Percentiles rank a stretch among this genome's conserved stretches.
Evolutionary conservation across 2,113 vertebrate genomes (phyloP).

Genomic region (Rattus norvegicus): DNA sequence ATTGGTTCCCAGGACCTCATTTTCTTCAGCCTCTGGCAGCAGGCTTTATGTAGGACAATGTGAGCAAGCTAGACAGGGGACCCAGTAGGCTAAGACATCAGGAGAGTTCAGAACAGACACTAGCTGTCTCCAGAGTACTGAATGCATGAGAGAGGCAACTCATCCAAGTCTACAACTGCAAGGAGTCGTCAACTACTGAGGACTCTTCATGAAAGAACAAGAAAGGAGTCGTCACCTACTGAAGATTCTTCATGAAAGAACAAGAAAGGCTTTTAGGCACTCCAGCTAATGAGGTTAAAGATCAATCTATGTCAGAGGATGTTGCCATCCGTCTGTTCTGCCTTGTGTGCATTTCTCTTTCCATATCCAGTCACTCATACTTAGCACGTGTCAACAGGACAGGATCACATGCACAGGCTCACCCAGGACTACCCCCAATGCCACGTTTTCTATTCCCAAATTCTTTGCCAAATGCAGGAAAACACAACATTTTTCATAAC

Average conservation of each 20-base stretch:
- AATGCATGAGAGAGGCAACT: slow-evolving; percentile 33
- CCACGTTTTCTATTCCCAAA: slow-evolving; percentile 22
- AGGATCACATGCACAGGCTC: neutral
- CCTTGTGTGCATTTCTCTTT: neutral
- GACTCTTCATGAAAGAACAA: too few relatives aligned
- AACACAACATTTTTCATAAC: slow-evolving; percentile 22
- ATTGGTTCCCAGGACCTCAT: slow-evolving; percentile 87
- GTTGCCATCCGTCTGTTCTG: neutral
- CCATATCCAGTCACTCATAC: neutral
- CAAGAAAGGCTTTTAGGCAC: neutral
- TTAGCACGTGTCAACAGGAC: neutral
- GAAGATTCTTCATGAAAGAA: neutral
- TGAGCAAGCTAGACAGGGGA: slow-evolving; percentile 73
- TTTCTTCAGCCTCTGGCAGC: slow-evolving; percentile 81
- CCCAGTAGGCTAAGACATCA: neutral
- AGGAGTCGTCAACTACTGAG: neutral
- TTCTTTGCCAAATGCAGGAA: neutral
- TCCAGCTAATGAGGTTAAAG: neutral
- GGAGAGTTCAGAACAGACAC: neutral
- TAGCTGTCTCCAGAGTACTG: neutral
- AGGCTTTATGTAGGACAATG: slow-evolving; percentile 78
- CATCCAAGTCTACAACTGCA: neutral
- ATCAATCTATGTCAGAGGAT: neutral
- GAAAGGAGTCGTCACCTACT: slow-evolving; percentile 1
- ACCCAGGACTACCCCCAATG: slow-evolving; percentile 15